These are phyloP conservation scores for Eospalax fontanierii DNA, from an alignment of 2,797 vertebrate genomes.

Conservation along the genomic window DNA sequence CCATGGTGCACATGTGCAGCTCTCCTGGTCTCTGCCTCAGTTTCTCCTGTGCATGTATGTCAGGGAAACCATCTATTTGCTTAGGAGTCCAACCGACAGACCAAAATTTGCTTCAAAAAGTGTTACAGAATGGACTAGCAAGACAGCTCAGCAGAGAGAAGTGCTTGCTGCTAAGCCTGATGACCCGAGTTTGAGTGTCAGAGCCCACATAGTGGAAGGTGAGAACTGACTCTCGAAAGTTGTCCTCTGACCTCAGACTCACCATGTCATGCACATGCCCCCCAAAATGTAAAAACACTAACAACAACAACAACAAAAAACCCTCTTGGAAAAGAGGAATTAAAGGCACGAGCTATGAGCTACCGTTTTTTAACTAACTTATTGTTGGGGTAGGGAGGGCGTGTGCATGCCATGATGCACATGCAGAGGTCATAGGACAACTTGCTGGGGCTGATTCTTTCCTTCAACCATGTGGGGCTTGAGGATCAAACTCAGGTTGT, in stretches of 20 bases:
- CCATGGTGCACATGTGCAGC: rapidly evolving
- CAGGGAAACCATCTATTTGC: neutral
- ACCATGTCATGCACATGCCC: neutral
- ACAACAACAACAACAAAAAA: neutral
- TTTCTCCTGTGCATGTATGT: neutral
- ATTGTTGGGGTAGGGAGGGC: too few relatives aligned
- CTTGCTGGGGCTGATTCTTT: neutral
- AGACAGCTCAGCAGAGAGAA: neutral
- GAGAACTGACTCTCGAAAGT: neutral
- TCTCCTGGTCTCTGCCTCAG: neutral
- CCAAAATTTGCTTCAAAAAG: slow-evolving; percentile 24
- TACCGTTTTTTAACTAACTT: too few relatives aligned
- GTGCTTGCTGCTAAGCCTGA: neutral
- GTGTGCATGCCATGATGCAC: neutral
- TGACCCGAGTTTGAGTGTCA: neutral
- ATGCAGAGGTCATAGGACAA: neutral
- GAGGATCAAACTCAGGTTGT: neutral
- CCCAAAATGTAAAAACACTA: neutral
- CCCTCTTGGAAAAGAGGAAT: neutral
- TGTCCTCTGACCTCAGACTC: neutral
- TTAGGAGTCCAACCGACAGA: neutral
- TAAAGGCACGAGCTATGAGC: too few relatives aligned
- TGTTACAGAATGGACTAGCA: neutral
- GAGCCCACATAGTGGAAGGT: neutral
- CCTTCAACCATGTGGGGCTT: neutral